Percentiles rank a stretch among this genome's conserved stretches.
Conservation (phyloP, 2,888 invertebrate genomes). For the Mythimna pallens region DNA sequence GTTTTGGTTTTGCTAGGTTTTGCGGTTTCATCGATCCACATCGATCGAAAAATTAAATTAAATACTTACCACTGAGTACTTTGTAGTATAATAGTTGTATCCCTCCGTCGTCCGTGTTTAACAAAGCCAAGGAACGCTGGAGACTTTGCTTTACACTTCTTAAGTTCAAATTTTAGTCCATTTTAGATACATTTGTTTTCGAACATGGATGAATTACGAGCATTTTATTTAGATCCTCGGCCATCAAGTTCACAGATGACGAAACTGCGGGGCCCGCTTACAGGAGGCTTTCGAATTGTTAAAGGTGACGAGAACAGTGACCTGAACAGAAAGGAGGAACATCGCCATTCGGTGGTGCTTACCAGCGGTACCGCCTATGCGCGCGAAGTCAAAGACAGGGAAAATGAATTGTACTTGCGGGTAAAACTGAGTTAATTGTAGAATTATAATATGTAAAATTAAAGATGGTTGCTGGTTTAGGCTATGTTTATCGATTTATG, state of each 20-base stretch:
- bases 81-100: too few species aligned
- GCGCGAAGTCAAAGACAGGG: constrained; percentile 77
- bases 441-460: not conserved
- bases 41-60: too few species aligned
- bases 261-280: constrained; percentile 80
- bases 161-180: too few species aligned
- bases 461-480: not conserved
- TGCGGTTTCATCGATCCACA: not conserved
- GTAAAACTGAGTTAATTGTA: constrained; percentile 63
- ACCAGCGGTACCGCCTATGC: constrained; percentile 81
- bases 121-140: too few species aligned
- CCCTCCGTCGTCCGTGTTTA: too few species aligned
- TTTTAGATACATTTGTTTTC: not conserved
- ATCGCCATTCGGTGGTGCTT: constrained; percentile 76
- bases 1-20: not conserved
- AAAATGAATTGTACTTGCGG: constrained; percentile 79
- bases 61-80: too few species aligned
- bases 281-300: constrained; percentile 80
- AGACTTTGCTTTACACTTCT: too few species aligned
- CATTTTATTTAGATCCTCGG: constrained; percentile 80
- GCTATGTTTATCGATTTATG: not conserved
- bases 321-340: constrained; percentile 78
- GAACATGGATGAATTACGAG: constrained; percentile 80
- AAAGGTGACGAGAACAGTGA: constrained; percentile 75
- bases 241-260: constrained; percentile 75